phyloP scores from a whole-genome alignment of 2,113 vertebrate species.

The Synchiropus splendidus region DNA sequence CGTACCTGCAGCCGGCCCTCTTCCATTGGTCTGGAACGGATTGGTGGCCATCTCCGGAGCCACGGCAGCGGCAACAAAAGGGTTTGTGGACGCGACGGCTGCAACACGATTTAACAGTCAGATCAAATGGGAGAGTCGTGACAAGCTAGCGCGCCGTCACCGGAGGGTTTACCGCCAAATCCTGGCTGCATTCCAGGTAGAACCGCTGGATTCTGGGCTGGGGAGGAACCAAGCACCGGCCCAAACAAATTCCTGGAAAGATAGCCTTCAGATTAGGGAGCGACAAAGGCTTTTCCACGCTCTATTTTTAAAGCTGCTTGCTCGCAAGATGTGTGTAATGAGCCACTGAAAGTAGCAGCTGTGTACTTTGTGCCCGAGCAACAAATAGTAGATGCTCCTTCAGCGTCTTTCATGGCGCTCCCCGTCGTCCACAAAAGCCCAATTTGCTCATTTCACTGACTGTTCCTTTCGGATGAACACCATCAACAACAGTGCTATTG shows the following conservation, averaged over 20 bases:
- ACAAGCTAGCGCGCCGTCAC: neutral
- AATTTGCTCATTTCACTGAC: neutral
- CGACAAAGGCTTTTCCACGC: no score
- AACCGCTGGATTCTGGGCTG: constrained; percentile 74
- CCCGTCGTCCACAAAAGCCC: neutral
- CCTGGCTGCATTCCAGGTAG: constrained; percentile 79
- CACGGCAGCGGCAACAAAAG: constrained; percentile 82
- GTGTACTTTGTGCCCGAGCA: no score
- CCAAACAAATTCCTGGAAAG: constrained; percentile 80
- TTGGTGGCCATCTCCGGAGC: constrained; percentile 86
- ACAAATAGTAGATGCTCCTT: no score
- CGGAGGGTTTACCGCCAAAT: constrained; percentile 75
- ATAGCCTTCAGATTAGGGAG: constrained; percentile 1
- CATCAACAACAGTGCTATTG: neutral
- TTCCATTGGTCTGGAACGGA: constrained; percentile 89
- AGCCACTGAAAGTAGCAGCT: no score
- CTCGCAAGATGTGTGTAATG: no score
- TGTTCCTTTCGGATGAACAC: neutral
- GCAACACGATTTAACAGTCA: constrained; percentile 27
- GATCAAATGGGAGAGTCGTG: constrained; percentile 5
- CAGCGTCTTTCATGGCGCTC: no score
- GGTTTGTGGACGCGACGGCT: constrained; percentile 88
- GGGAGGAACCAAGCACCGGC: constrained; percentile 76
- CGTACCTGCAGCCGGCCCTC: constrained; percentile 67
- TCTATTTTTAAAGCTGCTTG: no score